Evolutionary conservation across 2,797 vertebrate species (phyloP).

Genomic region (Acanthurus leucopareius): DNA sequence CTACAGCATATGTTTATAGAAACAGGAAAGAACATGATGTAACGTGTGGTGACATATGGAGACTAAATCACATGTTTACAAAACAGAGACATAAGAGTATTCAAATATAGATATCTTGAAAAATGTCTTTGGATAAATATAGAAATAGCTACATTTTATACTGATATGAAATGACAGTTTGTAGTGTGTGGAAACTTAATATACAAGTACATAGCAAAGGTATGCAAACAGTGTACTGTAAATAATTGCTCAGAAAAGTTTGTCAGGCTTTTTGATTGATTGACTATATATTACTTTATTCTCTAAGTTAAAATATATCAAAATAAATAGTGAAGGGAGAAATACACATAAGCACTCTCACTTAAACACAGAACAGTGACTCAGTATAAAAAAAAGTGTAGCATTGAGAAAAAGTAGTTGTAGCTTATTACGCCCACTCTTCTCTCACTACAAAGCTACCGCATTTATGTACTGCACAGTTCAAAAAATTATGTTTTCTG

Average conservation of each 20-base stretch:
- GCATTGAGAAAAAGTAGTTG: not conserved
- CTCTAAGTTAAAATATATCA: not conserved
- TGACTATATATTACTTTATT: not conserved
- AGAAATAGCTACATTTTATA: too few species aligned
- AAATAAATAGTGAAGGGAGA: not conserved
- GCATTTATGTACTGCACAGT: not conserved
- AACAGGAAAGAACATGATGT: not conserved
- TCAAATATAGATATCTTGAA: too few species aligned
- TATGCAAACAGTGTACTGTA: not conserved
- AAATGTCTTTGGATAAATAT: not conserved
- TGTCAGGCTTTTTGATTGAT: not conserved
- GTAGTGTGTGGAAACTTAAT: too few species aligned
- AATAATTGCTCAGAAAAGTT: not conserved
- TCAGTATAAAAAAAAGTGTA: constrained; percentile 11
- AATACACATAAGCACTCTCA: not conserved
- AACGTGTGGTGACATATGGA: not conserved
- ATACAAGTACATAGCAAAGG: too few species aligned
- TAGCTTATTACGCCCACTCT: not conserved
- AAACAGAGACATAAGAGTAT: too few species aligned
- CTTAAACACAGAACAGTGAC: not conserved
- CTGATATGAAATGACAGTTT: too few species aligned
- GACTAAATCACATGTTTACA: not conserved
- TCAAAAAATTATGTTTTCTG: not conserved
- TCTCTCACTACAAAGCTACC: not conserved
- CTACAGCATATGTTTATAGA: too few species aligned